Conservation (phyloP, 2,888 invertebrate species). For the Protula sp. region DNA sequence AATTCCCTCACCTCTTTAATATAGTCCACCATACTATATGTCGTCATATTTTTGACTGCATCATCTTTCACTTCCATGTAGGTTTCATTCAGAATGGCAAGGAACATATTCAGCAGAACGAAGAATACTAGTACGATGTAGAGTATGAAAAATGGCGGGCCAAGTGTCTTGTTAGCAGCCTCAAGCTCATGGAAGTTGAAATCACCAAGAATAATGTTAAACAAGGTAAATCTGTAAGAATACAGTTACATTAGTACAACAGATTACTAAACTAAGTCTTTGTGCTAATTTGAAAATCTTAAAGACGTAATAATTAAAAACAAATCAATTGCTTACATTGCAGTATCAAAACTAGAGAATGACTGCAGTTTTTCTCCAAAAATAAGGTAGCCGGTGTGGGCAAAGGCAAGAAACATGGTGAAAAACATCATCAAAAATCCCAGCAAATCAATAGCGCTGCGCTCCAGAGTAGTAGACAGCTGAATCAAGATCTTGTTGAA, state of each 20-base stretch:
- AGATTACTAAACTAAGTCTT: not conserved
- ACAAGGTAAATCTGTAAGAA: constrained; percentile 58
- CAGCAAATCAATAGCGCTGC: constrained; percentile 66
- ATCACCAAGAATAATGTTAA: constrained; percentile 66
- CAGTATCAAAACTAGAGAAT: constrained; percentile 56
- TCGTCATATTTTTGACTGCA: constrained; percentile 54
- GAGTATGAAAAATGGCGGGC: constrained; percentile 65
- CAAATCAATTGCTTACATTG: constrained; percentile 8
- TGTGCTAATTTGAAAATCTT: not conserved
- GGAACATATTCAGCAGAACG: constrained; percentile 68
- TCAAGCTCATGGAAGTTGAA: constrained; percentile 64
- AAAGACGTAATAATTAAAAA: not conserved
- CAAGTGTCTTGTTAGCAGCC: constrained; percentile 61
- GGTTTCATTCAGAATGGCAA: constrained; percentile 69
- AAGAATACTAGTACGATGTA: constrained; percentile 70
- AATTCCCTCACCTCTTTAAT: constrained; percentile 44
- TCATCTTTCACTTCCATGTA: constrained; percentile 66
- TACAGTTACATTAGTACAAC: not conserved
- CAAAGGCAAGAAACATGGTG: constrained; percentile 71
- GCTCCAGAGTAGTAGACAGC: constrained; percentile 64
- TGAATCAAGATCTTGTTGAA: constrained; percentile 69
- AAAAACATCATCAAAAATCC: constrained; percentile 74
- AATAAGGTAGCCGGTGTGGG: constrained; percentile 67
- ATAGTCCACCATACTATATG: constrained; percentile 58
- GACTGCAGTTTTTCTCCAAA: constrained; percentile 67